These are phyloP conservation scores for Rhinoderma darwinii DNA, from an alignment of 2,113 vertebrate genomes.

Conservation along the genomic window DNA sequence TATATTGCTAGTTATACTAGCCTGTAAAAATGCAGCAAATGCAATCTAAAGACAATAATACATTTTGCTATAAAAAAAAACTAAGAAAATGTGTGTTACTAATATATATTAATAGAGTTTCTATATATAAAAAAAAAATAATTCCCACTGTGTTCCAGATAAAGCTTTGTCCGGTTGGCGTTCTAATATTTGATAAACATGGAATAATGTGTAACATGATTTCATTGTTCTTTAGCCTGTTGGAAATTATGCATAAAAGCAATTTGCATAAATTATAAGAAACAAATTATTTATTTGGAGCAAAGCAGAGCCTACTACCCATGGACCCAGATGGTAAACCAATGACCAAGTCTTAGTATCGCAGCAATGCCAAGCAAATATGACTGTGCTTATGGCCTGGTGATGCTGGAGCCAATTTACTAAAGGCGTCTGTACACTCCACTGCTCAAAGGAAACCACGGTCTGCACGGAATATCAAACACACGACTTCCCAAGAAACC, in stretches of 20 bases:
- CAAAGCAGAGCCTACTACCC: slow-evolving; percentile 51
- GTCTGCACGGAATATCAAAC: slow-evolving; percentile 59
- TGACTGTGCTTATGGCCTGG: slow-evolving; percentile 60
- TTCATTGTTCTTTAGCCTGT: slow-evolving; percentile 58
- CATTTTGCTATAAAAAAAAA: neutral
- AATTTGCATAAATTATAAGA: slow-evolving; percentile 60
- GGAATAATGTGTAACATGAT: slow-evolving; percentile 38
- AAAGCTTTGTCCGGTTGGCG: neutral
- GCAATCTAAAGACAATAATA: neutral
- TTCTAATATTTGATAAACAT: slow-evolving; percentile 3
- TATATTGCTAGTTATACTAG: neutral
- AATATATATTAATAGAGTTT: neutral
- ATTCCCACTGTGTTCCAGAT: neutral
- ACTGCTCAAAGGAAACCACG: slow-evolving; percentile 57
- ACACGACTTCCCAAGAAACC: slow-evolving; percentile 41
- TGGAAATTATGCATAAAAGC: slow-evolving; percentile 58
- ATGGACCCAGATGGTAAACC: slow-evolving; percentile 59
- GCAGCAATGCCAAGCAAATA: slow-evolving; percentile 58
- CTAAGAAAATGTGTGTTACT: neutral
- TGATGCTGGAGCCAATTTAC: slow-evolving; percentile 56
- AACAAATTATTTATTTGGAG: slow-evolving; percentile 61
- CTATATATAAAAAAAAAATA: neutral
- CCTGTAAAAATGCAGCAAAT: neutral
- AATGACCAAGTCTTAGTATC: slow-evolving; percentile 60
- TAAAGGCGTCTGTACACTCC: slow-evolving; percentile 57